Evolutionary conservation across 2,797 vertebrate species (phyloP).

Genomic region (Vireo griseus): DNA sequence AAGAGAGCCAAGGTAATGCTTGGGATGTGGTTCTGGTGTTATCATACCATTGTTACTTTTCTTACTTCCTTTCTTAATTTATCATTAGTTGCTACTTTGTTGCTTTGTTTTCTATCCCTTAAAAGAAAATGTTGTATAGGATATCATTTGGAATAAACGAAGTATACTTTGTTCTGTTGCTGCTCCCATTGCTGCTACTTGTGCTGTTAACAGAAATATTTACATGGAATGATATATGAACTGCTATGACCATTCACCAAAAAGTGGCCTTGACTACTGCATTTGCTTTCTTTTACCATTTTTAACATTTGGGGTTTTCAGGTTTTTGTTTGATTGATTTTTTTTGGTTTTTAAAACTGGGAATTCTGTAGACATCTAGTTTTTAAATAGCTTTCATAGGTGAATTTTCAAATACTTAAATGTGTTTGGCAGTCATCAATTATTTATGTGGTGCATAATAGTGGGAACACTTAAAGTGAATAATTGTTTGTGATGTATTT

Average conservation of each 20-base stretch:
- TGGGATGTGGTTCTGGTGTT: not conserved
- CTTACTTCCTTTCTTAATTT: not conserved
- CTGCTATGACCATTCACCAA: not conserved
- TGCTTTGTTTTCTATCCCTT: not conserved
- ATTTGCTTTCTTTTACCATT: not conserved
- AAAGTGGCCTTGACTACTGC: not conserved
- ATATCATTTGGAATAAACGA: not conserved
- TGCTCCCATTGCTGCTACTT: not conserved
- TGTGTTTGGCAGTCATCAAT: not conserved
- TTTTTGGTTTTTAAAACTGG: not conserved
- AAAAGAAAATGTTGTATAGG: not conserved
- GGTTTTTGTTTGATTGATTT: not conserved
- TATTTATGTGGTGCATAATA: not conserved
- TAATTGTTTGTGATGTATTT: not conserved
- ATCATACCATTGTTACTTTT: not conserved
- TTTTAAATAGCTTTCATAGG: not conserved
- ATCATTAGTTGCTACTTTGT: not conserved
- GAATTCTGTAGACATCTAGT: not conserved
- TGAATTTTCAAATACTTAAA: not conserved
- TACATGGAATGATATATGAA: not conserved
- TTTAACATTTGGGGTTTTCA: not conserved
- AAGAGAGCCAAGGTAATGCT: not conserved
- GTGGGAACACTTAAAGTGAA: not conserved
- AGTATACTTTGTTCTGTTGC: not conserved
- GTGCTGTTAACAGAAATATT: not conserved